Evolutionary conservation across 2,888 invertebrate species (phyloP).

Genomic region (Hyalella azteca): DNA sequence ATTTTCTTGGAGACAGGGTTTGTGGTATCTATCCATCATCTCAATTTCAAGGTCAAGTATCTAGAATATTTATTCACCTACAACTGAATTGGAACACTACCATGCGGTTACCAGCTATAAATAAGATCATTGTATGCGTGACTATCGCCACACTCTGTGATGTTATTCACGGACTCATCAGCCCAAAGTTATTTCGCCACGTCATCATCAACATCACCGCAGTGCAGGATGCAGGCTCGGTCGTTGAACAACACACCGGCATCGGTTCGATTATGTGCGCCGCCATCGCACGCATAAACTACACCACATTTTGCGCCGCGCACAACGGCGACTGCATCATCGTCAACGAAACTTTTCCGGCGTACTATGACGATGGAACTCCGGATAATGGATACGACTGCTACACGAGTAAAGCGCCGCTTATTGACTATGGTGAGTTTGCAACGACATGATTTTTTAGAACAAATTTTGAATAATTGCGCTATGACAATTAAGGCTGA

Average conservation of each 20-base stretch:
- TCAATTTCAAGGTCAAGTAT: too few species aligned
- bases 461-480: not conserved
- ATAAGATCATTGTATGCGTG: too few species aligned
- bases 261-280: not conserved
- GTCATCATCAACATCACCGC: not conserved
- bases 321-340: not conserved
- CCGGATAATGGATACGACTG: not conserved
- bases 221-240: not conserved
- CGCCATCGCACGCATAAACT: not conserved
- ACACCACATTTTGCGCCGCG: not conserved
- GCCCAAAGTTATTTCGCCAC: not conserved
- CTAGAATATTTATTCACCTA: too few species aligned
- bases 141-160: too few species aligned
- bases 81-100: too few species aligned
- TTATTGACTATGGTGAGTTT: not conserved
- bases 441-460: not conserved
- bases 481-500: not conserved
- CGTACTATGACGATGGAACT: not conserved
- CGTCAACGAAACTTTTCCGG: not conserved
- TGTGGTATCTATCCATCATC: too few species aligned
- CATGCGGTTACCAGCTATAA: too few species aligned
- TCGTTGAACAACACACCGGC: not conserved
- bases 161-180: not conserved
- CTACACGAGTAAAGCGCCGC: not conserved
- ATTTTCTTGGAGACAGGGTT: too few species aligned